These are phyloP conservation scores for Tragelaphus oryx DNA, from an alignment of 2,797 vertebrate genomes.

Conservation along the genomic window DNA sequence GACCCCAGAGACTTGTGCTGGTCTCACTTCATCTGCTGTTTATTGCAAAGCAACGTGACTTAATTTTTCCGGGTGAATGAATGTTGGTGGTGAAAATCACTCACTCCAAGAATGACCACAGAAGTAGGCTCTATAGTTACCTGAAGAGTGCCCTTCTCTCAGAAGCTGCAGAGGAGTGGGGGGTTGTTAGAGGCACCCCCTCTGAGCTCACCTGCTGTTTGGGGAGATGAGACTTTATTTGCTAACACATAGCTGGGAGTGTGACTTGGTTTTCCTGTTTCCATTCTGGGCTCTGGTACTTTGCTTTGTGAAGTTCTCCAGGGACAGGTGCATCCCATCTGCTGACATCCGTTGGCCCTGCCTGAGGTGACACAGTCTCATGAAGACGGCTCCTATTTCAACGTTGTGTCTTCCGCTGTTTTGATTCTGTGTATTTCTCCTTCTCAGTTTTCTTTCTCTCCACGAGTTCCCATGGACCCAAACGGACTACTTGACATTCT, in stretches of 20 bases:
- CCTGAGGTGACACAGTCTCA: neutral
- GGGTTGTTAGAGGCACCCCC: neutral
- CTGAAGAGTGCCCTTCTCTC: neutral
- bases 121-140: neutral
- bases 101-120: neutral
- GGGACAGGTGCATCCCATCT: constrained; percentile 11
- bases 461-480: neutral
- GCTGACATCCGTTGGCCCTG: neutral
- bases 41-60: neutral
- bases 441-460: neutral
- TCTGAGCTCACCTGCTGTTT: constrained; percentile 24
- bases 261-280: constrained; percentile 33
- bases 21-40: constrained; percentile 11
- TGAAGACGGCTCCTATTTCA: neutral
- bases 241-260: neutral
- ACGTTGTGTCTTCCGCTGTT: neutral
- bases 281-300: constrained; percentile 2
- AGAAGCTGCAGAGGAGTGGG: neutral
- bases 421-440: neutral
- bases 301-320: neutral
- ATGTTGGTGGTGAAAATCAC: neutral
- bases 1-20: neutral
- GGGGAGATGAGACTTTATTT: neutral
- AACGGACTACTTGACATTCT: neutral
- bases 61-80: neutral